Percentiles rank a stretch among this genome's conserved stretches.
phyloP scores from a whole-genome alignment of 2,888 invertebrate species.

The Macrophya alboannulata region DNA sequence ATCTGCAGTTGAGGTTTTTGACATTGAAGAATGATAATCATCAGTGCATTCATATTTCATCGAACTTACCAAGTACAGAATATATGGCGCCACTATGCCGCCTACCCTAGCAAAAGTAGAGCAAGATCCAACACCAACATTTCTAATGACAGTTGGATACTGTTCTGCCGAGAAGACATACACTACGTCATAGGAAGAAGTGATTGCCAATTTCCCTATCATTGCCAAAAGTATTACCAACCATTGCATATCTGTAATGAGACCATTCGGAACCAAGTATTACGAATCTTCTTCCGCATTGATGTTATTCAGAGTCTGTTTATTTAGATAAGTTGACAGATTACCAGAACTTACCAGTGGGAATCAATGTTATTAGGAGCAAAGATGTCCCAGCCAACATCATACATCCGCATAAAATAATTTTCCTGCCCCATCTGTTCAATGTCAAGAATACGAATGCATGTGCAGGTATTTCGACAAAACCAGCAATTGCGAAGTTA shows the following conservation, averaged over 20 bases:
- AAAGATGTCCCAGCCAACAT: constrained; percentile 84
- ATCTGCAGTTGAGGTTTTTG: not conserved
- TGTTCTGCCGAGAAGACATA: constrained; percentile 89
- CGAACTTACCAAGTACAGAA: constrained; percentile 82
- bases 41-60: not conserved
- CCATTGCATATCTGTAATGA: constrained; percentile 81
- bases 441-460: constrained; percentile 85
- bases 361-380: constrained; percentile 83
- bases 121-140: constrained; percentile 84
- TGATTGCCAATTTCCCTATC: constrained; percentile 88
- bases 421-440: constrained; percentile 87
- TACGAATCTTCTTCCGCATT: not conserved
- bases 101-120: constrained; percentile 85
- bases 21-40: not conserved
- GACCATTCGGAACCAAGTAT: not conserved
- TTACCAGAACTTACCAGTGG: constrained; percentile 81
- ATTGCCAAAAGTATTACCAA: constrained; percentile 84
- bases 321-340: not conserved
- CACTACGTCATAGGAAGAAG: constrained; percentile 88
- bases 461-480: constrained; percentile 90
- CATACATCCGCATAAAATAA: constrained; percentile 87
- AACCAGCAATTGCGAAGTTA: constrained; percentile 88
- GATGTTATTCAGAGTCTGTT: not conserved
- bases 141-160: constrained; percentile 88
- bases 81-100: constrained; percentile 84